These are phyloP conservation scores for Taeniopygia guttata DNA, from an alignment of 2,797 vertebrate genomes.

Conservation along the genomic window DNA sequence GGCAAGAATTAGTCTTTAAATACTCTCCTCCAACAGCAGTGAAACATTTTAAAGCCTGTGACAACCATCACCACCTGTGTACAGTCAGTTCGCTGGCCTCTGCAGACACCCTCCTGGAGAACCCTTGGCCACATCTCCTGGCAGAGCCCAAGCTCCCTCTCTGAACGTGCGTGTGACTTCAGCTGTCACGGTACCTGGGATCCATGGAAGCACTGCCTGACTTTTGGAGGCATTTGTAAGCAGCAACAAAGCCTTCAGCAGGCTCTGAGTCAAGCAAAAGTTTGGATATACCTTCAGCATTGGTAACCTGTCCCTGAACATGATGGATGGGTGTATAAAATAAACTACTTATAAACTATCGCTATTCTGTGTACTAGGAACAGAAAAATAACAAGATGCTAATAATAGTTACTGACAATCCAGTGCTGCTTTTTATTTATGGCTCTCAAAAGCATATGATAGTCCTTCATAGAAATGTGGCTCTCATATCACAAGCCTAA, in stretches of 20 bases:
- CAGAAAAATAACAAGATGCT: background rate
- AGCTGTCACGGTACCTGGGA: background rate
- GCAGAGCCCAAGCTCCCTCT: background rate
- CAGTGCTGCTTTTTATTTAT: background rate
- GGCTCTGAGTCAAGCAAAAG: background rate
- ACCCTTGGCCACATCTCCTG: background rate
- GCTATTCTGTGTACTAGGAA: background rate
- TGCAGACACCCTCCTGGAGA: background rate
- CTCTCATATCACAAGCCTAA: background rate
- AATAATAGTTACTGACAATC: conserved; percentile 6
- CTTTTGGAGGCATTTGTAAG: background rate
- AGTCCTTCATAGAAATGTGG: background rate
- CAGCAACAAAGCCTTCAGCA: background rate
- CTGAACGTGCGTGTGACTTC: accelerated
- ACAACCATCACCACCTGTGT: background rate
- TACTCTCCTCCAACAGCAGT: background rate
- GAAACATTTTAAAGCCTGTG: background rate
- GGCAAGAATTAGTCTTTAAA: background rate
- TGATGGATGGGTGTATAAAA: background rate
- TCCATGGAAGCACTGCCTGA: background rate
- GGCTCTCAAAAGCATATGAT: background rate
- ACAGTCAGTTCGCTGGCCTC: background rate
- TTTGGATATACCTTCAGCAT: background rate
- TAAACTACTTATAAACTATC: background rate
- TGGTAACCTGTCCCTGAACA: background rate